phyloP scores from a whole-genome alignment of 2,797 vertebrate species.

The Delichon dasypus region DNA sequence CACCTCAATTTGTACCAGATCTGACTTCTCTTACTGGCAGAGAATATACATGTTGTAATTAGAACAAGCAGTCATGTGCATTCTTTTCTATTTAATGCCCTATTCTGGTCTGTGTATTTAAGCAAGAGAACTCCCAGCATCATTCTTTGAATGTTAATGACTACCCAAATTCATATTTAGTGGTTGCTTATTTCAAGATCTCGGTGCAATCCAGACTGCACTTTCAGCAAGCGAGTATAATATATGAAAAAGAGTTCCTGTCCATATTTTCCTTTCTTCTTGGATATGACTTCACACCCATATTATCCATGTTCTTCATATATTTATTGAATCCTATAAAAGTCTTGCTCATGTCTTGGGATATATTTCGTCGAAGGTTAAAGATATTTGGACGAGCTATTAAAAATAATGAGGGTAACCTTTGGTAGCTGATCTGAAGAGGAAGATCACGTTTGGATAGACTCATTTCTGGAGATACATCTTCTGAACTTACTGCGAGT shows the following conservation, averaged over 20 bases:
- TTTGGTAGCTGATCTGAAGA: neutral
- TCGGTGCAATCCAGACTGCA: neutral
- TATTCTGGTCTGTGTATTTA: neutral
- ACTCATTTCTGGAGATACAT: neutral
- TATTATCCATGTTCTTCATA: neutral
- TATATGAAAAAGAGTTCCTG: neutral
- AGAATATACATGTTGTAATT: neutral
- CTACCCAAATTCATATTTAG: neutral
- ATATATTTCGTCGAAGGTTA: neutral
- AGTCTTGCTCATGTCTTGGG: neutral
- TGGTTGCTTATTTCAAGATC: neutral
- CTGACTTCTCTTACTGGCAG: neutral
- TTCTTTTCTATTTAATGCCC: neutral
- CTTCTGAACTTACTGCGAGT: neutral
- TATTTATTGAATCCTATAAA: neutral
- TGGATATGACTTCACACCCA: neutral
- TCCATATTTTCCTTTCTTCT: neutral
- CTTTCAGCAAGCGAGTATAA: neutral
- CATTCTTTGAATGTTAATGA: neutral
- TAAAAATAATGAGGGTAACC: constrained; percentile 17
- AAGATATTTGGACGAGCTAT: neutral
- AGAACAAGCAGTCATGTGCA: neutral
- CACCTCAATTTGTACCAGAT: neutral
- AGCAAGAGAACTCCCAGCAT: neutral
- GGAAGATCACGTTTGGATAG: neutral